A percentile compares a stretch with the other conserved stretches of the same genome.
Evolutionary conservation across 2,797 vertebrate genomes (phyloP).

Genomic region (Manis javanica): DNA sequence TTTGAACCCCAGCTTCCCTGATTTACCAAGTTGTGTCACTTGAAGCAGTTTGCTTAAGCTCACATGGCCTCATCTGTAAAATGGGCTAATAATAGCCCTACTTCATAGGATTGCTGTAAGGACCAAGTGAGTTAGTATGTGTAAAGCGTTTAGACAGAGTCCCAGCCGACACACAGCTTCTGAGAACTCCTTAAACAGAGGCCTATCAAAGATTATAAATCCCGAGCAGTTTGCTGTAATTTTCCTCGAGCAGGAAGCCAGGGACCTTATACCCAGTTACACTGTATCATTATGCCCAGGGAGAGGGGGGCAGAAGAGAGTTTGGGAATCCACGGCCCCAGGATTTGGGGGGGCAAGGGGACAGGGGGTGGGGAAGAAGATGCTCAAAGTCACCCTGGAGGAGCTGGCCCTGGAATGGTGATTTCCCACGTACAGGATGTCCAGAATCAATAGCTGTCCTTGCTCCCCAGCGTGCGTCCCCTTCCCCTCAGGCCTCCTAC

Average conservation of each 20-base stretch:
- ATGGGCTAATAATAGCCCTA: not conserved
- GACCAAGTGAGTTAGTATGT: not conserved
- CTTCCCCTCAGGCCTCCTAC: not conserved
- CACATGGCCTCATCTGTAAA: not conserved
- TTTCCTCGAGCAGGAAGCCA: not conserved
- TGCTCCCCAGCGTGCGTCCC: not conserved
- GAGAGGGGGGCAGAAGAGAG: not conserved
- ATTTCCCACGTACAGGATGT: not conserved
- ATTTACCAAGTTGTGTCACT: not conserved
- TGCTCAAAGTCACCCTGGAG: not conserved
- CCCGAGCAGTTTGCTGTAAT: not conserved
- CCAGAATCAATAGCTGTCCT: not conserved
- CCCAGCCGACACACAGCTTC: not conserved
- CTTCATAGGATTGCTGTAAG: not conserved
- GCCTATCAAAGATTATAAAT: constrained; percentile 3
- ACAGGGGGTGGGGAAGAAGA: not conserved
- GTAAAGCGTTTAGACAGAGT: not conserved
- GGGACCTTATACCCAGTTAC: not conserved
- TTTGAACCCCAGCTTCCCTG: not conserved
- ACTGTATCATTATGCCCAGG: not conserved
- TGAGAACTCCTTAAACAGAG: constrained; percentile 19
- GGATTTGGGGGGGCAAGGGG: not conserved
- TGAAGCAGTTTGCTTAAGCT: not conserved
- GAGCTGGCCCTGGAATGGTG: not conserved
- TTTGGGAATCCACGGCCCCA: not conserved